A percentile compares a stretch with the other conserved stretches of the same genome.
phyloP scores from a whole-genome alignment of 2,113 vertebrate genomes.

The Hydrolagus affinis region DNA sequence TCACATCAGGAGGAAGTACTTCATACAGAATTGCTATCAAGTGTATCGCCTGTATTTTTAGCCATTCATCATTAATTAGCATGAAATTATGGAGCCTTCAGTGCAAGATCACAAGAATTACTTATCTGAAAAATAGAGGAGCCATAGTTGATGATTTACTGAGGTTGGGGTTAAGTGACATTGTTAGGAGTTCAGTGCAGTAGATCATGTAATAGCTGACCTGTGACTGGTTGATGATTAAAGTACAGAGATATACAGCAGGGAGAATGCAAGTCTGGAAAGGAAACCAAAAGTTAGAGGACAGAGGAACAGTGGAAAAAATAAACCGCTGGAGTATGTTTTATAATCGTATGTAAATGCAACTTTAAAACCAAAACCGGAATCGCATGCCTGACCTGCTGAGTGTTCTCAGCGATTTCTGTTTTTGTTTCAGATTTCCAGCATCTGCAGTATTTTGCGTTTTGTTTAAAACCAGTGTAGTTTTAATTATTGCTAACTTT shows the following conservation, averaged over 20 bases:
- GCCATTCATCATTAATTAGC: too few relatives aligned
- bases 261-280: too few relatives aligned
- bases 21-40: too few relatives aligned
- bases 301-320: background rate
- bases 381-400: background rate
- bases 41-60: too few relatives aligned
- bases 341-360: background rate
- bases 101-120: too few relatives aligned
- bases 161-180: background rate
- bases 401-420: too few relatives aligned
- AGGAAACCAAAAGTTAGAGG: too few relatives aligned
- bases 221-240: background rate
- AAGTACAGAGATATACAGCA: too few relatives aligned
- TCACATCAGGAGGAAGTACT: too few relatives aligned
- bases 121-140: background rate
- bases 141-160: background rate
- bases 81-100: too few relatives aligned
- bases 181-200: background rate
- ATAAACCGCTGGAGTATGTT: background rate
- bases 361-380: background rate
- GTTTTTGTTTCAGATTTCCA: too few relatives aligned
- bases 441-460: too few relatives aligned
- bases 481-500: background rate
- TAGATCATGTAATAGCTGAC: background rate
- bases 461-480: background rate